A percentile compares a stretch with the other conserved stretches of the same genome.
These are phyloP conservation scores for Chouioia cunea DNA, from an alignment of 2,888 invertebrate species.

Conservation along the genomic window DNA sequence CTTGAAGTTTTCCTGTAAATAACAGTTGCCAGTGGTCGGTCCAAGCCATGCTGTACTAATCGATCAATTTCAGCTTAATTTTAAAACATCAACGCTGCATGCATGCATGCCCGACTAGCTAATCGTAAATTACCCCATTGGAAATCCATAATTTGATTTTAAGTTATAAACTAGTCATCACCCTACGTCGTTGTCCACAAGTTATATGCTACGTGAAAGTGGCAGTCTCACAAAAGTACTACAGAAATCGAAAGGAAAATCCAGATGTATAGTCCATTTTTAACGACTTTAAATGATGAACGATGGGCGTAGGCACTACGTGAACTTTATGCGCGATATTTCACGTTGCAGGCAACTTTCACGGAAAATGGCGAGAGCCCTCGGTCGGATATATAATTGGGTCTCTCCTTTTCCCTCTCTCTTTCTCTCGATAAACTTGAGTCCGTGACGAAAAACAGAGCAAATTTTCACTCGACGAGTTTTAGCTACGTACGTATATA, in stretches of 20 bases:
- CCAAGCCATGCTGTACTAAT: constrained; percentile 33
- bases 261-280: too few relatives aligned
- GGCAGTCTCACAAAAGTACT: too few relatives aligned
- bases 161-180: neutral
- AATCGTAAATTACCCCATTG: constrained; percentile 40
- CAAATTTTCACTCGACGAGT: neutral
- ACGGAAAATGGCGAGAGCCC: constrained; percentile 18
- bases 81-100: constrained; percentile 21
- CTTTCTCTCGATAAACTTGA: constrained; percentile 14
- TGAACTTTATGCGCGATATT: constrained; percentile 4
- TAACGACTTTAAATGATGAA: too few relatives aligned
- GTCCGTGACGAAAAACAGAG: neutral
- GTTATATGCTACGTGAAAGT: too few relatives aligned
- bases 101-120: neutral
- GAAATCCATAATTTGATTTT: constrained; percentile 27
- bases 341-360: constrained; percentile 30
- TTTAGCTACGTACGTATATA: neutral
- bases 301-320: too few relatives aligned
- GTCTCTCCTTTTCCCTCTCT: too few relatives aligned
- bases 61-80: constrained; percentile 39
- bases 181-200: too few relatives aligned
- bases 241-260: too few relatives aligned
- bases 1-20: constrained; percentile 18
- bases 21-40: constrained; percentile 11
- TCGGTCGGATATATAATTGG: too few relatives aligned